Conservation (phyloP, 2,113 vertebrate genomes). For the Emberiza fucata region DNA sequence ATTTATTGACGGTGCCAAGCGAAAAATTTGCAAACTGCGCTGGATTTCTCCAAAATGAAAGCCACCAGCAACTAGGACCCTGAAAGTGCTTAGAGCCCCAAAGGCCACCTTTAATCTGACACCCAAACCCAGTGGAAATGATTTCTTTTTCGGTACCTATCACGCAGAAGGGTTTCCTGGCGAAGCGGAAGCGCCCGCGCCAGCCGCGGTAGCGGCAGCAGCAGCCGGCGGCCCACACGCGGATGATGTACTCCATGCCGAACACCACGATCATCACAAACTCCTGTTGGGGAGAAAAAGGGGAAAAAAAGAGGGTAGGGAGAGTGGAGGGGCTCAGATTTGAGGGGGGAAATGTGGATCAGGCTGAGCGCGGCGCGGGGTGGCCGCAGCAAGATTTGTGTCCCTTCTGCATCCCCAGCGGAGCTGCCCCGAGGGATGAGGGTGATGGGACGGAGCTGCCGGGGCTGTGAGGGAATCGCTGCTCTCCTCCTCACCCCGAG, state of each 20-base stretch:
- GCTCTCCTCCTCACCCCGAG: background rate
- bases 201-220: slow-evolving; percentile 97
- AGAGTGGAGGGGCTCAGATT: fast-evolving
- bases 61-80: too few species aligned
- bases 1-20: too few species aligned
- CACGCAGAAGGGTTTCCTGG: slow-evolving; percentile 97
- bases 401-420: too few species aligned
- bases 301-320: background rate
- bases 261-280: slow-evolving; percentile 99
- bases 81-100: too few species aligned
- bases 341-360: fast-evolving
- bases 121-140: too few species aligned
- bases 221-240: slow-evolving; percentile 93
- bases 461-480: background rate
- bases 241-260: slow-evolving; percentile 91
- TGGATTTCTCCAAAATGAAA: too few species aligned
- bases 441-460: background rate
- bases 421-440: background rate
- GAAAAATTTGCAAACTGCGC: too few species aligned
- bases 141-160: slow-evolving; percentile 77
- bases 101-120: too few species aligned
- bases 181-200: slow-evolving; percentile 92
- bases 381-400: fast-evolving
- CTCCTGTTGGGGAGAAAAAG: slow-evolving; percentile 70
- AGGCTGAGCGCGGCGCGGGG: fast-evolving